phyloP scores from a whole-genome alignment of 2,888 invertebrate genomes.

The Steinernema carpocapsae region DNA sequence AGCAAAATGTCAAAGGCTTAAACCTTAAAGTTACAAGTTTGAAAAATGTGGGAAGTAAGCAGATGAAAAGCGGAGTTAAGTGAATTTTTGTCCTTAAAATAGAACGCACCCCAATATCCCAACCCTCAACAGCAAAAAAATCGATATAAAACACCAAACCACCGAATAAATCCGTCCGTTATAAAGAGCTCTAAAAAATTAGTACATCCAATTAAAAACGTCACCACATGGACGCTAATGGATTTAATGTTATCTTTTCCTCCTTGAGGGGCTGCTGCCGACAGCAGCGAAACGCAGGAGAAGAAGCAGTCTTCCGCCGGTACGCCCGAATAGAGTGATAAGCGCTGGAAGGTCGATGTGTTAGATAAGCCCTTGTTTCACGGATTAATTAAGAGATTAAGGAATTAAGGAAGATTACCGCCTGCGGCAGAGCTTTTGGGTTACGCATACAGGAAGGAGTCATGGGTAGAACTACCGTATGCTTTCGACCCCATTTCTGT shows the following conservation, averaged over 20 bases:
- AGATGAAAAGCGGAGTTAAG: too few relatives aligned
- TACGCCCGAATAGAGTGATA: slow-evolving; percentile 4
- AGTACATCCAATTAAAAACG: not conserved
- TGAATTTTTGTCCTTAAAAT: too few relatives aligned
- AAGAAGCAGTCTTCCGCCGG: not conserved
- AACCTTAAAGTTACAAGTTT: too few relatives aligned
- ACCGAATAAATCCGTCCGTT: not conserved
- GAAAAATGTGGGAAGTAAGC: too few relatives aligned
- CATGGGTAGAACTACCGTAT: not conserved
- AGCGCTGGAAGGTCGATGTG: not conserved
- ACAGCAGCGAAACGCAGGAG: not conserved
- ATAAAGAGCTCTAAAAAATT: too few relatives aligned
- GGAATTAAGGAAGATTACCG: too few relatives aligned
- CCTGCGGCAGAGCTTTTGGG: not conserved
- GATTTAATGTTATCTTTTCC: slow-evolving; percentile 2
- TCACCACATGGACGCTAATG: not conserved
- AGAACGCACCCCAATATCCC: too few relatives aligned
- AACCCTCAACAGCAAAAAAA: not conserved
- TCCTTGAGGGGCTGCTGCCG: not conserved
- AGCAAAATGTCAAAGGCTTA: not conserved
- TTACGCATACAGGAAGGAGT: too few relatives aligned
- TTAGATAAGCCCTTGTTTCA: not conserved
- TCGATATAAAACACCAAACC: not conserved
- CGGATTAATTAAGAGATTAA: slow-evolving; percentile 5
- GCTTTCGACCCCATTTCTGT: not conserved